Evolutionary conservation across 2,797 vertebrate genomes (phyloP).

Genomic region (Naso thynnoides): DNA sequence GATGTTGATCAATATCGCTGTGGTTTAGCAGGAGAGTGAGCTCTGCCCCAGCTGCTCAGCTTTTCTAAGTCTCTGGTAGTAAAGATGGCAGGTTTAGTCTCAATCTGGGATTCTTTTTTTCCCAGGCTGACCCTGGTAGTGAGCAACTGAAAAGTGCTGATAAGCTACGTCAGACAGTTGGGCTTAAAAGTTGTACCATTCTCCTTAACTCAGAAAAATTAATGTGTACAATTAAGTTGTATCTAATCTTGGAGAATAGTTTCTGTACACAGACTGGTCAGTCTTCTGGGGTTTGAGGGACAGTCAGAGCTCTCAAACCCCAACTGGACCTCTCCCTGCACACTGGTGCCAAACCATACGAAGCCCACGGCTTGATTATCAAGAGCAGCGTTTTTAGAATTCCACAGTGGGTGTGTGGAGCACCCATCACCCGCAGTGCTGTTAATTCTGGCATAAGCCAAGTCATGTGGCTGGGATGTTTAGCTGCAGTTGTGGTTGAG

Average conservation of each 20-base stretch:
- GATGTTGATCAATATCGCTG: constrained; percentile 37
- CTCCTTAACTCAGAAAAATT: too few species aligned
- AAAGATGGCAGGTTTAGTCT: constrained; percentile 1
- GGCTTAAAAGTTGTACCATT: too few species aligned
- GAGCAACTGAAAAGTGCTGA: not conserved
- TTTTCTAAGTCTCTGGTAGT: not conserved
- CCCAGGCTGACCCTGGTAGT: not conserved
- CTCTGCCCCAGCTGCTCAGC: constrained; percentile 1
- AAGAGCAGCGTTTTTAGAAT: constrained; percentile 39
- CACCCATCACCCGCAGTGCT: constrained; percentile 38
- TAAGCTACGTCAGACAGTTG: too few species aligned
- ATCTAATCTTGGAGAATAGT: not conserved
- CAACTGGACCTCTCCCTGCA: constrained; percentile 20
- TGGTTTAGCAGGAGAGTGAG: constrained; percentile 7
- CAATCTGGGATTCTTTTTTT: not conserved
- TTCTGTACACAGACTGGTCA: not conserved
- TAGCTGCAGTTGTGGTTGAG: constrained; percentile 11
- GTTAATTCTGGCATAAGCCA: constrained; percentile 54
- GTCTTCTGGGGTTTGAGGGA: constrained; percentile 10
- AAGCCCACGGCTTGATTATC: constrained; percentile 38
- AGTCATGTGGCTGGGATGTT: constrained; percentile 41
- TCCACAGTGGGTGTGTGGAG: constrained; percentile 46
- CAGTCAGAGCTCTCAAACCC: not conserved
- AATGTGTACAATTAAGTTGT: too few species aligned
- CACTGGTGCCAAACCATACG: constrained; percentile 43